Conservation (phyloP, 2,888 invertebrate species). For the Cistogaster globosa region DNA sequence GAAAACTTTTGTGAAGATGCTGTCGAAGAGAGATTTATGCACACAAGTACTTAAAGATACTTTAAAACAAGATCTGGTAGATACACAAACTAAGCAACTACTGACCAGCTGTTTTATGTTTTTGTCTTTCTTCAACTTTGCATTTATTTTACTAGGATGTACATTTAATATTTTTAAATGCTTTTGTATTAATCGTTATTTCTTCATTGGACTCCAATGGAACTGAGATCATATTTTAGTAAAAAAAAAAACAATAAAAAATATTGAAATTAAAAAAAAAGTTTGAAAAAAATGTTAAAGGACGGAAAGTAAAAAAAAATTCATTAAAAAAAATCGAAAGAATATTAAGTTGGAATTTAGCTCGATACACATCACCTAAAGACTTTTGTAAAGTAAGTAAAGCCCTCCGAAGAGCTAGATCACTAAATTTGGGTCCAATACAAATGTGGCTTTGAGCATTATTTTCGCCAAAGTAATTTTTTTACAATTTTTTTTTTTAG, state of each 20-base stretch:
- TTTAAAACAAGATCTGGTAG: neutral
- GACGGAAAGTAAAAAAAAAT: too few species aligned
- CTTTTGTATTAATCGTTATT: neutral
- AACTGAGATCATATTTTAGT: neutral
- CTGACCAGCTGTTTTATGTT: constrained; percentile 4
- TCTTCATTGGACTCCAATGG: neutral
- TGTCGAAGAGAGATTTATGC: constrained; percentile 33
- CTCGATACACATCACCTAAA: too few species aligned
- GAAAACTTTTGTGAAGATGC: constrained; percentile 36
- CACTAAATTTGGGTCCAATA: too few species aligned
- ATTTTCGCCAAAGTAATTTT: too few species aligned
- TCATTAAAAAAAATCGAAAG: too few species aligned
- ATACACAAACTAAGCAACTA: neutral
- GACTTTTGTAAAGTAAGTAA: too few species aligned
- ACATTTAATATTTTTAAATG: neutral
- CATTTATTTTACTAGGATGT: neutral
- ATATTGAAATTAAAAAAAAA: neutral
- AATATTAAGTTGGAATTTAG: too few species aligned
- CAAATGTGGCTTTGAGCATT: too few species aligned
- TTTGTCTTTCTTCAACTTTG: neutral
- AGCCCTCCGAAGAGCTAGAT: too few species aligned
- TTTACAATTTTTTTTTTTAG: too few species aligned
- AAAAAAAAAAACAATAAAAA: neutral
- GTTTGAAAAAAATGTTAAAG: too few species aligned
- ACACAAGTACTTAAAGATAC: constrained; percentile 37